Conservation (phyloP, 1,140 invertebrate genomes). For the Bathynomus jamesi region DNA sequence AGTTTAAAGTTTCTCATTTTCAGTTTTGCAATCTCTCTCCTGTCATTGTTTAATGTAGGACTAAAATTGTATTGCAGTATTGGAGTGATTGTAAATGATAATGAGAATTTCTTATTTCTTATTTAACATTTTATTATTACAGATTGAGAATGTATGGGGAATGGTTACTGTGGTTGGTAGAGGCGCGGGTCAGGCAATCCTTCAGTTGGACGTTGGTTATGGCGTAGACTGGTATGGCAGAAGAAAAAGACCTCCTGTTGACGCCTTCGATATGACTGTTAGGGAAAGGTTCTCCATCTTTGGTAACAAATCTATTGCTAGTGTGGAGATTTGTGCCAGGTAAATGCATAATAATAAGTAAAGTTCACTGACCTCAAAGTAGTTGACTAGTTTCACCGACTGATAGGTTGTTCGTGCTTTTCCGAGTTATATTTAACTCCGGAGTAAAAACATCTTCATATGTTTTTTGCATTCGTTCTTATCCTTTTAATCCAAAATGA, state of each 20-base stretch:
- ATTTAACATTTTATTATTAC: neutral
- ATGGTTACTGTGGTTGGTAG: constrained; percentile 49
- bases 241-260: constrained; percentile 46
- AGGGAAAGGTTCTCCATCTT: constrained; percentile 45
- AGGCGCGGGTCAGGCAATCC: constrained; percentile 52
- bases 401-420: too few relatives aligned
- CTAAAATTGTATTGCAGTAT: too few relatives aligned
- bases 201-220: constrained; percentile 52
- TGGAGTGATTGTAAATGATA: too few relatives aligned
- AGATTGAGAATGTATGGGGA: constrained; percentile 47
- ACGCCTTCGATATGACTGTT: constrained; percentile 47
- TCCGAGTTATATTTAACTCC: too few relatives aligned
- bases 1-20: neutral
- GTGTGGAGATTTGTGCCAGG: constrained; percentile 46
- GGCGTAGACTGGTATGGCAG: constrained; percentile 52
- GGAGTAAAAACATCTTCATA: too few relatives aligned
- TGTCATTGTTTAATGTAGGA: neutral
- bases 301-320: constrained; percentile 52
- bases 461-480: neutral
- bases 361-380: too few relatives aligned
- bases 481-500: neutral
- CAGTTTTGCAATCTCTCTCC: too few relatives aligned
- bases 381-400: too few relatives aligned
- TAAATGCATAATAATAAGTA: too few relatives aligned
- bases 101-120: too few relatives aligned